Percentiles rank a stretch among this genome's conserved stretches.
These are phyloP conservation scores for Caretta caretta DNA, from an alignment of 2,113 vertebrate genomes.

Conservation along the genomic window DNA sequence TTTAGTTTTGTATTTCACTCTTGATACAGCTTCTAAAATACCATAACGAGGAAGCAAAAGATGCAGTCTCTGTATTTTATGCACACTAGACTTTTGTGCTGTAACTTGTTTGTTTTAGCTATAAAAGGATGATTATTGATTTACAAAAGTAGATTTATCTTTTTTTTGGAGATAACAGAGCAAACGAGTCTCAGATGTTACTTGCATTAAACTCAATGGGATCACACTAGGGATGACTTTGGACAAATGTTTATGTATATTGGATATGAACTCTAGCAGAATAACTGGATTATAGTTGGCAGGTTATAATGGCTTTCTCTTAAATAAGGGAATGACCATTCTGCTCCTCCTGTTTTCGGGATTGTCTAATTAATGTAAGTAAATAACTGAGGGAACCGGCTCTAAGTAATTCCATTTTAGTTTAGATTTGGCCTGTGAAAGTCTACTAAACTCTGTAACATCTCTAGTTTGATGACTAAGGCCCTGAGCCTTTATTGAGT, in stretches of 20 bases:
- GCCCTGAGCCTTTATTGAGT: background rate
- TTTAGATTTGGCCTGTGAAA: background rate
- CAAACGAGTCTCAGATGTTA: background rate
- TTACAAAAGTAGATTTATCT: background rate
- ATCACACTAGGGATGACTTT: background rate
- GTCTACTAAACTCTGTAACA: background rate
- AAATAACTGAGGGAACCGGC: background rate
- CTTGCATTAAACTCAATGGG: background rate
- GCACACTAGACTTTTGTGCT: background rate
- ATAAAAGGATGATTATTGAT: background rate
- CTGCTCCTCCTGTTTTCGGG: background rate
- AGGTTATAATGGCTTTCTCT: background rate
- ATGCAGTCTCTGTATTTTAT: background rate
- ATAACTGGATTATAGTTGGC: background rate
- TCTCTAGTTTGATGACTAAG: background rate
- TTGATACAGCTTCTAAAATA: background rate
- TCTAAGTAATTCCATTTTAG: background rate
- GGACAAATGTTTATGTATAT: background rate
- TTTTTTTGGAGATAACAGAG: background rate
- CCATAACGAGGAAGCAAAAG: background rate
- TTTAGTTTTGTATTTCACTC: background rate
- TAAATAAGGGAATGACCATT: background rate
- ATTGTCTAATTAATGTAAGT: background rate
- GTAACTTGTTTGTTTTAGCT: background rate
- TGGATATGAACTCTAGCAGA: background rate